Evolutionary conservation across 2,888 invertebrate genomes (phyloP).

Genomic region (Tenthredo amoena): DNA sequence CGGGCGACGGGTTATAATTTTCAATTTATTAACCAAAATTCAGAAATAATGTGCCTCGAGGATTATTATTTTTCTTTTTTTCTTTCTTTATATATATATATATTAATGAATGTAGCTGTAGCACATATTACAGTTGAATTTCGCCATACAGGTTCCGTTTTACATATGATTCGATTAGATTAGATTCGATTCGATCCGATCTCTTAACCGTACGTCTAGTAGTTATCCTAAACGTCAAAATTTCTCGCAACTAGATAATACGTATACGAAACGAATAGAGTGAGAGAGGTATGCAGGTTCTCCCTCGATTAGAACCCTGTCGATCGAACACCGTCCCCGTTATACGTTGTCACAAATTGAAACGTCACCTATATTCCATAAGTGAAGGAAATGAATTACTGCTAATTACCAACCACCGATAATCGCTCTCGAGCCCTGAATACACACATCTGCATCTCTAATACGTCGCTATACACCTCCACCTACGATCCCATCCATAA

Average conservation of each 20-base stretch:
- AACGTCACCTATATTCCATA: conserved; percentile 22
- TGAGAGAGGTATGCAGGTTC: background rate
- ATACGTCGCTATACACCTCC: background rate
- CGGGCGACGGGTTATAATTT: background rate
- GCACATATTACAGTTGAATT: no score
- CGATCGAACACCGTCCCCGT: background rate
- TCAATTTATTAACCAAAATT: background rate
- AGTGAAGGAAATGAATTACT: conserved; percentile 40
- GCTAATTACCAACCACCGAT: conserved; percentile 19
- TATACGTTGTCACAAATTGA: conserved; percentile 16
- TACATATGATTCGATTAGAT: no score
- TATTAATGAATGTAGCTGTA: background rate
- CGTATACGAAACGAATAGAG: background rate
- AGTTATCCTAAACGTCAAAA: background rate
- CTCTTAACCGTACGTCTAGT: background rate
- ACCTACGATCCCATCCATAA: background rate
- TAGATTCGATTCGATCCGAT: background rate
- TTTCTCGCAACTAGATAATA: background rate
- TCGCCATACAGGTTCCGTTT: no score
- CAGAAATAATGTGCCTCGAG: background rate
- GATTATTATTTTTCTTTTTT: background rate
- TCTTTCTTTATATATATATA: no score
- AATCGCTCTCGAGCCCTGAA: background rate
- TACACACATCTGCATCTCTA: background rate
- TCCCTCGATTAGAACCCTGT: background rate